A percentile compares a stretch with the other conserved stretches of the same genome.
Evolutionary conservation across 2,797 vertebrate species (phyloP).

Genomic region (Selene dorsalis): DNA sequence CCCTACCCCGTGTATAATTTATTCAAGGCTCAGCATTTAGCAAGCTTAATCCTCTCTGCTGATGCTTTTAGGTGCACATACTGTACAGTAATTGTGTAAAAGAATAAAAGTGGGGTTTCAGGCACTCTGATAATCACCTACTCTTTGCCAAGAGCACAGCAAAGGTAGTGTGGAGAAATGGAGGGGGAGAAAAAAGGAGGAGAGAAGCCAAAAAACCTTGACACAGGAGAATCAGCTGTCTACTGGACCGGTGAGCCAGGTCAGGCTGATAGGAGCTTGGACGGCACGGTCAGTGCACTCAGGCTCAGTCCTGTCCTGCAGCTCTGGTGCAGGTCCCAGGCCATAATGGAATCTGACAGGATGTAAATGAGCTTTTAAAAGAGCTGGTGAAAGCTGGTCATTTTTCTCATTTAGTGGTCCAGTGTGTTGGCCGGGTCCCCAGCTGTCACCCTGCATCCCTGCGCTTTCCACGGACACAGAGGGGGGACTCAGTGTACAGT

Average conservation of each 20-base stretch:
- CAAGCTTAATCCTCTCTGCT: slow-evolving; percentile 71
- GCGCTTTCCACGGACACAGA: slow-evolving; percentile 82
- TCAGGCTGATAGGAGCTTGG: slow-evolving; percentile 81
- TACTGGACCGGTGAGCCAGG: slow-evolving; percentile 81
- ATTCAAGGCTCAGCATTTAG: slow-evolving; percentile 80
- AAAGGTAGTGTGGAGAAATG: slow-evolving; percentile 45
- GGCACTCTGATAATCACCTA: slow-evolving; percentile 79
- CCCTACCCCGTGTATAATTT: slow-evolving; percentile 69
- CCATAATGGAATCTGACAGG: slow-evolving; percentile 96
- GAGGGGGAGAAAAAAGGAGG: slow-evolving; percentile 11
- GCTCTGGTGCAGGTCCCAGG: slow-evolving; percentile 77
- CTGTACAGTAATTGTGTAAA: slow-evolving; percentile 79
- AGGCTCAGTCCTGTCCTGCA: slow-evolving; percentile 84
- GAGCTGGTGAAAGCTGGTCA: slow-evolving; percentile 91
- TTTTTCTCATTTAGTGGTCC: slow-evolving; percentile 97
- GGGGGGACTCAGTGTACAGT: slow-evolving; percentile 69
- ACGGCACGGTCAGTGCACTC: slow-evolving; percentile 76
- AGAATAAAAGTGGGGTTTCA: slow-evolving; percentile 74
- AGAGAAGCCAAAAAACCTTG: slow-evolving; percentile 67
- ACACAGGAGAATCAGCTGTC: slow-evolving; percentile 74
- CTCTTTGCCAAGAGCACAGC: slow-evolving; percentile 70
- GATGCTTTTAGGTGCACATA: slow-evolving; percentile 74
- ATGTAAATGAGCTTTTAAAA: slow-evolving; percentile 99
- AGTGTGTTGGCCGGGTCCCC: slow-evolving; percentile 89
- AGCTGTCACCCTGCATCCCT: slow-evolving; percentile 83